Evolutionary conservation across 2,888 invertebrate genomes (phyloP), one percentile per base, ranked within the genome.

Genomic region (Drosophila cognata): DNA sequence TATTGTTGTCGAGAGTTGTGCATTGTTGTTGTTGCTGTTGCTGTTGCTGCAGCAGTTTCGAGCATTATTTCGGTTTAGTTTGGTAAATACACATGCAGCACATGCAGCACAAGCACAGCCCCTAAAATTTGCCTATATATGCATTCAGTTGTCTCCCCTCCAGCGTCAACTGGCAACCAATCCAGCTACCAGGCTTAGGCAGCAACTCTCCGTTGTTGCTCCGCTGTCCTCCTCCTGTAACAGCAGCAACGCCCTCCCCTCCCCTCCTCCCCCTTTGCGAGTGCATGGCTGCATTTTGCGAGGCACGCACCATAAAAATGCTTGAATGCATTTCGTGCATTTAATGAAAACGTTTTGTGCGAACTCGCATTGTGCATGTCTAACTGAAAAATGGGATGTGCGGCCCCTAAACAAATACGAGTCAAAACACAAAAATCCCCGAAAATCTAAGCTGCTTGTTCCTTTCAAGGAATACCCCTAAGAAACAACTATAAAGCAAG

Each of bases 61-160:
- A 88, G 86, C 89, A 89, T 86, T 86, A 86, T 86, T 89, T 86
- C 88, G 88, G 89, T 89, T 86, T 86, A 86, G 86, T 86, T 86
- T 89, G 86, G 86, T 86, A 86, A 86, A 86, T 86, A 86, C 88
- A 89, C 88, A 82, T 84, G 82, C 82, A 80, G 69, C 71, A 61
- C 72, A 74, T 64, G 71, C 63, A 77, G 55, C 71, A 18, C n/a
- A 33, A 18, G 38, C 56, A 18, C 21, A 25, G 2, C 36, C 28
- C 36, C 41, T 5, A 50, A 50, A 51, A 51, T 11, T 28, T 53
- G 63, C 57, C 64, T 46, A 29, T 62, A 50, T 29, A 29, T 18
- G 51, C 33, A 18, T 28, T 25, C 25, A 18, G 21, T 35, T 38
- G 50, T 36, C 21, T 38, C 35, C 35, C 36, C 46, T 36, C 10